Percentiles rank a stretch among this genome's conserved stretches.
phyloP scores from a whole-genome alignment of 2,888 invertebrate species.

The Cephus pygmeus region DNA sequence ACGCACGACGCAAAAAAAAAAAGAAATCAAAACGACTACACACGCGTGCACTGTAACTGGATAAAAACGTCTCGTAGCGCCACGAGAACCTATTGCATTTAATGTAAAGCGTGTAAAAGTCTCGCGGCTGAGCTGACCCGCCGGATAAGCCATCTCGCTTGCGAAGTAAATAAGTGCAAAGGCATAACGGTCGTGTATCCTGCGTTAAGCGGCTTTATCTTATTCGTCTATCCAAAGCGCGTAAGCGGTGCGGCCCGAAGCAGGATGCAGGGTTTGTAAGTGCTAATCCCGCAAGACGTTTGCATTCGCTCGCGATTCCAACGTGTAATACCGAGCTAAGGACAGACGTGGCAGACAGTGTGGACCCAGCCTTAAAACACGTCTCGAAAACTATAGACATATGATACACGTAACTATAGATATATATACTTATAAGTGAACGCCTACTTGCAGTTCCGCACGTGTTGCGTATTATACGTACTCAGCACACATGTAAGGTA shows the following conservation, averaged over 20 bases:
- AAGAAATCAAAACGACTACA: not conserved
- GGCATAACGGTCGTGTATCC: conserved; percentile 65
- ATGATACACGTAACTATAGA: too few relatives aligned
- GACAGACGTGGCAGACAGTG: not conserved
- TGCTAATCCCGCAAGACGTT: conserved; percentile 37
- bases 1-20: not conserved
- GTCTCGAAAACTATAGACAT: not conserved
- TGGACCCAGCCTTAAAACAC: not conserved
- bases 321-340: not conserved
- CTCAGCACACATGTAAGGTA: not conserved
- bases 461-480: not conserved
- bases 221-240: conserved; percentile 52
- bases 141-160: conserved; percentile 41
- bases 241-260: conserved; percentile 44
- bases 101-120: conserved; percentile 41
- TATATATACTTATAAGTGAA: not conserved
- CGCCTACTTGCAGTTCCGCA: not conserved
- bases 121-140: conserved; percentile 19
- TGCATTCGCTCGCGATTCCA: conserved; percentile 8
- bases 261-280: conserved; percentile 49
- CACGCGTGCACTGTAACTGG: not conserved
- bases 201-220: conserved; percentile 61
- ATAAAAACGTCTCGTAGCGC: not conserved
- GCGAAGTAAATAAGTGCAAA: conserved; percentile 60
- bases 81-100: conserved; percentile 41